Evolutionary conservation across 2,888 invertebrate species (phyloP).

Genomic region (Troides aeacus): DNA sequence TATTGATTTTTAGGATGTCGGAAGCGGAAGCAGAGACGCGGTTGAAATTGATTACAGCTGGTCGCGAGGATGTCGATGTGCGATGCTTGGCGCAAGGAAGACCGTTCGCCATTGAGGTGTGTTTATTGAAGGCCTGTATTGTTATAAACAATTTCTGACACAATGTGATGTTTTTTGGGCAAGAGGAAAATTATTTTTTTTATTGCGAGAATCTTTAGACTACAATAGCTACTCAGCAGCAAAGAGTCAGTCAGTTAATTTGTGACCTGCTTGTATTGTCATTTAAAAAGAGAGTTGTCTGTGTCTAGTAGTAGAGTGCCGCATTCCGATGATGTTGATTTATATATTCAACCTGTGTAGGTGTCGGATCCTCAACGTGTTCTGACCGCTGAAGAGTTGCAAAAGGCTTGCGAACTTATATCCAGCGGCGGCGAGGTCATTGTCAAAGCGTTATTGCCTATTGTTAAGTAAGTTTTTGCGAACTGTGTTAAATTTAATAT

Average conservation of each 20-base stretch:
- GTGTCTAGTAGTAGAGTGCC: no score
- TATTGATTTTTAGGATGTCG: constrained; percentile 40
- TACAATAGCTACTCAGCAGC: no score
- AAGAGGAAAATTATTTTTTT: no score
- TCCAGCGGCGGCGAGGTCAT: constrained; percentile 46
- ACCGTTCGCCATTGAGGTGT: constrained; percentile 94
- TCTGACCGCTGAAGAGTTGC: constrained; percentile 46
- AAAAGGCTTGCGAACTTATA: constrained; percentile 48
- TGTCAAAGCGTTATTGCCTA: constrained; percentile 45
- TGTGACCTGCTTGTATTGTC: no score
- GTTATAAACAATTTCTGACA: no score
- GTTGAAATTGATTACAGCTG: constrained; percentile 93
- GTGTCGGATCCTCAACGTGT: constrained; percentile 58
- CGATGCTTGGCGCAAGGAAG: constrained; percentile 94
- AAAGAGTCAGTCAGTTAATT: no score
- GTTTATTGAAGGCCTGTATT: no score
- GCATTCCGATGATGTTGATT: no score
- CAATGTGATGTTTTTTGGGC: no score
- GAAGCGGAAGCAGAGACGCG: constrained; percentile 48
- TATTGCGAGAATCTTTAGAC: no score
- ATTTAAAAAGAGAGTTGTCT: no score
- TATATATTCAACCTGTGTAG: constrained; percentile 36
- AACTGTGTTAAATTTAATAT: no score
- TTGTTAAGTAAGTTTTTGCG: constrained; percentile 48
- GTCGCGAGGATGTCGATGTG: constrained; percentile 98